Evolutionary conservation across 2,113 vertebrate species (phyloP).

Genomic region (Larimichthys crocea): DNA sequence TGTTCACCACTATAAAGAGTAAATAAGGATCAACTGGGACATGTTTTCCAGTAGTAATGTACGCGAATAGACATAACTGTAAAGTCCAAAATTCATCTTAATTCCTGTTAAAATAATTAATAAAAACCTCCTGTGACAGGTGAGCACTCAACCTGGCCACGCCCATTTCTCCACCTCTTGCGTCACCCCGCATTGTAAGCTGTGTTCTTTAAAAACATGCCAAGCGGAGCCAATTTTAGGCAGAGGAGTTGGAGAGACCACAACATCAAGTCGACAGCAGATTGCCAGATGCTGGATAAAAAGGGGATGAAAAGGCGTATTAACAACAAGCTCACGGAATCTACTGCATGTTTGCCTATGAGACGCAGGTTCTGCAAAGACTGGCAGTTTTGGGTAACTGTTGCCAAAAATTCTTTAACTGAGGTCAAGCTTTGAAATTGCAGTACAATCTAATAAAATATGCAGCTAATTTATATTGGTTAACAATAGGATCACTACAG

Average conservation of each 20-base stretch:
- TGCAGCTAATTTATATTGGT: background rate
- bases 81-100: background rate
- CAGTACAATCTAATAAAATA: background rate
- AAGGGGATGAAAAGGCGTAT: background rate
- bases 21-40: background rate
- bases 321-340: background rate
- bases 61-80: background rate
- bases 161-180: slow-evolving; percentile 22
- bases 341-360: slow-evolving; percentile 35
- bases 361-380: slow-evolving; percentile 28
- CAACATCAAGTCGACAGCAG: background rate
- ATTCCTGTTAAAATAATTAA: background rate
- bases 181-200: background rate
- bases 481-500: too few relatives aligned
- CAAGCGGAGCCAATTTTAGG: background rate
- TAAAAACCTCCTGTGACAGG: background rate
- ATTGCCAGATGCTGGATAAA: background rate
- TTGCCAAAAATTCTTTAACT: background rate
- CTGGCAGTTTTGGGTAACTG: slow-evolving; percentile 58
- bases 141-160: background rate
- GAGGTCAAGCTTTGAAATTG: background rate
- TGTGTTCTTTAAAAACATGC: slow-evolving; percentile 18
- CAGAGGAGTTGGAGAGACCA: background rate
- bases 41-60: background rate
- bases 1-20: background rate